phyloP scores from a whole-genome alignment of 2,113 vertebrate genomes.

The Meriones unguiculatus region DNA sequence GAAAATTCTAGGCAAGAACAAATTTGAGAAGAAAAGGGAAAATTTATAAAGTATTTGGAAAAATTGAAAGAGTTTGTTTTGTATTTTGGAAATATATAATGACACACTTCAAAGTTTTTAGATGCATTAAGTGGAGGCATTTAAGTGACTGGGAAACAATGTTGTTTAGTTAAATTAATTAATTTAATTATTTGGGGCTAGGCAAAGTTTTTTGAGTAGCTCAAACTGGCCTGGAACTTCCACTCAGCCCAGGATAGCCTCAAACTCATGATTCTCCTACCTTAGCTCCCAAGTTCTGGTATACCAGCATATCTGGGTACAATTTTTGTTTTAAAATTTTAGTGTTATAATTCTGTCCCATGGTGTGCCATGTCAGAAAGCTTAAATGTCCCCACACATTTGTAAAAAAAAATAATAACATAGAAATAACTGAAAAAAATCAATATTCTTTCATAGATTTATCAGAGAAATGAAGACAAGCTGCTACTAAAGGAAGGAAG shows the following conservation, averaged over 20 bases:
- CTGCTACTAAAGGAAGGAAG: not conserved
- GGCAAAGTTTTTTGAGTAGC: not conserved
- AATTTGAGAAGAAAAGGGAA: not conserved
- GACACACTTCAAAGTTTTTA: constrained; percentile 6
- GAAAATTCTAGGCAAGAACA: constrained; percentile 8
- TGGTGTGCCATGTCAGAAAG: not conserved
- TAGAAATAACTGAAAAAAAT: constrained; percentile 6
- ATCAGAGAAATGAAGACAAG: not conserved
- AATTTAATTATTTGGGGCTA: not conserved
- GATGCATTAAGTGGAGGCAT: not conserved
- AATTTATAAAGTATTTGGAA: constrained; percentile 39
- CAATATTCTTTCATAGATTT: not conserved
- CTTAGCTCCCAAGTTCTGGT: not conserved
- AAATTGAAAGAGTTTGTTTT: not conserved
- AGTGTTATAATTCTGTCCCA: not conserved
- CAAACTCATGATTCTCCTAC: not conserved
- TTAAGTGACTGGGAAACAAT: constrained; percentile 21
- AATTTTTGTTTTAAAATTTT: constrained; percentile 27
- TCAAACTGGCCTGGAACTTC: not conserved
- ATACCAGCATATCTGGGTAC: not conserved
- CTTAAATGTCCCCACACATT: not conserved
- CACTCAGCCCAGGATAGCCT: not conserved
- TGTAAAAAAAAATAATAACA: not conserved
- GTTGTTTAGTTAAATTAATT: not conserved
- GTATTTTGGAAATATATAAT: not conserved